Conservation (phyloP, 2,888 invertebrate genomes). For the Synanthedon vespiformis region DNA sequence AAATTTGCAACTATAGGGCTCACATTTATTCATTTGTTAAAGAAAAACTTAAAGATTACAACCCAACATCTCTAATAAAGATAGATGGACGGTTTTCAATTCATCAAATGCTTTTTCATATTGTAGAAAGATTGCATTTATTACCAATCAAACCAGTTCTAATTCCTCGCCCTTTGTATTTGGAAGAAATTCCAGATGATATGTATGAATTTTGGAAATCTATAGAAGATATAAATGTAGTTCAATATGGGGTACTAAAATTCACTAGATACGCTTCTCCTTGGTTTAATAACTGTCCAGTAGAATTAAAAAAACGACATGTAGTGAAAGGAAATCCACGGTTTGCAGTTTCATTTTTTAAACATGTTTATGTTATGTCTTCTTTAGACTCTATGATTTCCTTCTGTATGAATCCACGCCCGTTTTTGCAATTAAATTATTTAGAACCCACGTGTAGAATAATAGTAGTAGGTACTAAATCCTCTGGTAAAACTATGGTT, state of each 20-base stretch:
- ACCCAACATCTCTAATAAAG: constrained; percentile 68
- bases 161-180: constrained; percentile 46
- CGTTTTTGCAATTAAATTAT: constrained; percentile 67
- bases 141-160: constrained; percentile 37
- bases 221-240: constrained; percentile 31
- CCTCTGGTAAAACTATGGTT: constrained; percentile 71
- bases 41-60: constrained; percentile 57
- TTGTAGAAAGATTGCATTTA: constrained; percentile 46
- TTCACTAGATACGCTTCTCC: constrained; percentile 57
- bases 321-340: constrained; percentile 61
- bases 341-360: constrained; percentile 71
- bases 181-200: constrained; percentile 44
- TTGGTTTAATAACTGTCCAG: constrained; percentile 74
- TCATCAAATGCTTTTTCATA: constrained; percentile 57
- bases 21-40: constrained; percentile 56
- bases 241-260: constrained; percentile 26
- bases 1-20: constrained; percentile 62
- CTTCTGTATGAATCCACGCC: constrained; percentile 73
- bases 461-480: constrained; percentile 71
- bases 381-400: constrained; percentile 56
- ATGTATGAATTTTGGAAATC: constrained; percentile 51
- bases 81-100: constrained; percentile 67
- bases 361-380: constrained; percentile 72
- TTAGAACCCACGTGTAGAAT: constrained; percentile 72
- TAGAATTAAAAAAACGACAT: constrained; percentile 69